Conservation (phyloP, 2,797 vertebrate species). For the Hephaestus fuliginosus region DNA sequence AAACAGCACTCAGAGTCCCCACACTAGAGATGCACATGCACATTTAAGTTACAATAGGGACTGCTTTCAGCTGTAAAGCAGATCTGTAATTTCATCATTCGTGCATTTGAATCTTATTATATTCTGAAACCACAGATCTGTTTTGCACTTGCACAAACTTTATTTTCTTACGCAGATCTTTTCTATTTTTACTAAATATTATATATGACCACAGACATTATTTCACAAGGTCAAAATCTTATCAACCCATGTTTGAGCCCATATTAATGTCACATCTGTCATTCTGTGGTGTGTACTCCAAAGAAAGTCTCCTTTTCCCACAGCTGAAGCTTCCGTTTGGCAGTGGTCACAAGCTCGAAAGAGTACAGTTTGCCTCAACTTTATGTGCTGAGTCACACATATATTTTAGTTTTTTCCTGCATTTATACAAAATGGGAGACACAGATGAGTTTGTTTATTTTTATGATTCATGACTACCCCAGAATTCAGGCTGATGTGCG, state of each 20-base stretch:
- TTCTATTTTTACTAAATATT: too few species aligned
- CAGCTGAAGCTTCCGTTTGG: not conserved
- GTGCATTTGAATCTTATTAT: too few species aligned
- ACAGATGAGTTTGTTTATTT: slow-evolving; percentile 1
- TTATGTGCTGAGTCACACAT: not conserved
- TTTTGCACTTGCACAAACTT: too few species aligned
- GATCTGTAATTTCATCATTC: too few species aligned
- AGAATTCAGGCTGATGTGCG: not conserved
- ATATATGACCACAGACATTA: too few species aligned
- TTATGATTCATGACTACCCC: not conserved
- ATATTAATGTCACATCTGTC: not conserved
- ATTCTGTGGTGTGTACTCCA: not conserved
- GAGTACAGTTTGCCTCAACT: not conserved
- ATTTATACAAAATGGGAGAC: not conserved
- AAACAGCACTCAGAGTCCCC: not conserved
- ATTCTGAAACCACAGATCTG: too few species aligned
- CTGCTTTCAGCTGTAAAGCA: too few species aligned
- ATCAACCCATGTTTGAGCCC: not conserved
- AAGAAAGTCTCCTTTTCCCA: not conserved
- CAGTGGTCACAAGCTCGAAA: not conserved
- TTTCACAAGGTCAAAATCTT: not conserved
- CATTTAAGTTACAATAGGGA: too few species aligned
- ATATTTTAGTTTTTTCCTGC: not conserved
- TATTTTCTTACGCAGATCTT: too few species aligned
- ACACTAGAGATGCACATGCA: too few species aligned